Percentiles rank a stretch among this genome's conserved stretches.
These are phyloP conservation scores for Protobothrops mucrosquamatus DNA, from an alignment of 2,113 vertebrate species.

Conservation along the genomic window DNA sequence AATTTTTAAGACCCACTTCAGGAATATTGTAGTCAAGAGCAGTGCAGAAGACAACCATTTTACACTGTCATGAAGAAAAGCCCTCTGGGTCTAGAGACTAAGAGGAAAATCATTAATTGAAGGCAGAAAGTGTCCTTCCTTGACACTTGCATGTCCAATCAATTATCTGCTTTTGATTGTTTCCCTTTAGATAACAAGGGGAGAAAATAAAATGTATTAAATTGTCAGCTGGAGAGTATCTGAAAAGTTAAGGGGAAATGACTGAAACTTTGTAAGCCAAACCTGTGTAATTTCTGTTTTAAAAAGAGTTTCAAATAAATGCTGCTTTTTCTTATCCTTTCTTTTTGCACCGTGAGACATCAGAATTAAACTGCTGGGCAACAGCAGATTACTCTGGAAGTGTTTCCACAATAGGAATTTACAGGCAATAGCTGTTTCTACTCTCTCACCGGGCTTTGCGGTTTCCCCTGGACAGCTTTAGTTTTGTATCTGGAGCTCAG, in stretches of 20 bases:
- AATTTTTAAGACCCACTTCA: background rate
- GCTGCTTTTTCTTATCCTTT: background rate
- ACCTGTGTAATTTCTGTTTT: constrained; percentile 34
- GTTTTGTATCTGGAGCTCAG: constrained; percentile 58
- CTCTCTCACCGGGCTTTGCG: constrained; percentile 51
- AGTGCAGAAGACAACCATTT: background rate
- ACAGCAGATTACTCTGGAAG: constrained; percentile 39
- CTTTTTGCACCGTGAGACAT: constrained; percentile 27
- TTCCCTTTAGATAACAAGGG: background rate
- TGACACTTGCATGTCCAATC: background rate
- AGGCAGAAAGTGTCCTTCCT: constrained; percentile 1
- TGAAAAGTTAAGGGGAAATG: constrained; percentile 21
- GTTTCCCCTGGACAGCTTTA: constrained; percentile 46
- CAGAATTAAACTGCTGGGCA: constrained; percentile 13
- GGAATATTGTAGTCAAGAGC: background rate
- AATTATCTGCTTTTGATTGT: background rate
- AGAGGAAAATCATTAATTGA: constrained; percentile 32
- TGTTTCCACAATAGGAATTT: constrained; percentile 44
- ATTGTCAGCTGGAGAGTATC: background rate
- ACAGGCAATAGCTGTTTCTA: constrained; percentile 52
- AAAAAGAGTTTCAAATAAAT: constrained; percentile 53
- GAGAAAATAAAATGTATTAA: background rate
- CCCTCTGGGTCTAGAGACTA: constrained; percentile 14
- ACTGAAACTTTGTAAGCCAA: constrained; percentile 35
- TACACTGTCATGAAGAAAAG: background rate